phyloP scores from a whole-genome alignment of 2,888 invertebrate genomes.

The Cephus nigrinus region DNA sequence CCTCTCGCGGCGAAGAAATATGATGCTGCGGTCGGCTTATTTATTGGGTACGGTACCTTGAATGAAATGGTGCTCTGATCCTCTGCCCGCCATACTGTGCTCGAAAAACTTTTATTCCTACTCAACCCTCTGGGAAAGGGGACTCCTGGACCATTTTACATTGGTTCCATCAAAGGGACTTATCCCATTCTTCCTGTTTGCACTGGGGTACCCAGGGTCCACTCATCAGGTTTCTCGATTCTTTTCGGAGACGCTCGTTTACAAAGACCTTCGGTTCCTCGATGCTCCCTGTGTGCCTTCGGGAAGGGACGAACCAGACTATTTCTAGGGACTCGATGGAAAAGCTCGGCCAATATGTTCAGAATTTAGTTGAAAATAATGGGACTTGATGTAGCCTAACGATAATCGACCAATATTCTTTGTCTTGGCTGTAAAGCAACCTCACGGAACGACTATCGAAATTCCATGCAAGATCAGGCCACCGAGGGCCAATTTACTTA shows the following conservation, averaged over 20 bases:
- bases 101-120: neutral
- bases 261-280: neutral
- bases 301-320: neutral
- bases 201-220: neutral
- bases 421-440: conserved; percentile 17
- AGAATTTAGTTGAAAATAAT: neutral
- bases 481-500: conserved; percentile 37
- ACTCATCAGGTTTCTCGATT: neutral
- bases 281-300: neutral
- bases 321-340: neutral
- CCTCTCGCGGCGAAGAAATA: conserved; percentile 49
- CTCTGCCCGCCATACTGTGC: neutral
- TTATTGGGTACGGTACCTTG: conserved; percentile 45
- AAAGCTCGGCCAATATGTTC: neutral
- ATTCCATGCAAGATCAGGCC: conserved; percentile 25
- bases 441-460: conserved; percentile 19
- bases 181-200: neutral
- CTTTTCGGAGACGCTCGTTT: neutral
- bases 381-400: neutral
- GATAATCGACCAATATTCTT: neutral
- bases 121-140: neutral
- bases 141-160: neutral
- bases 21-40: conserved; percentile 48
- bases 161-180: neutral
- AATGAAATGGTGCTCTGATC: conserved; percentile 25